Conservation (phyloP, 2,113 vertebrate genomes). For the Phalacrocorax aristotelis region DNA sequence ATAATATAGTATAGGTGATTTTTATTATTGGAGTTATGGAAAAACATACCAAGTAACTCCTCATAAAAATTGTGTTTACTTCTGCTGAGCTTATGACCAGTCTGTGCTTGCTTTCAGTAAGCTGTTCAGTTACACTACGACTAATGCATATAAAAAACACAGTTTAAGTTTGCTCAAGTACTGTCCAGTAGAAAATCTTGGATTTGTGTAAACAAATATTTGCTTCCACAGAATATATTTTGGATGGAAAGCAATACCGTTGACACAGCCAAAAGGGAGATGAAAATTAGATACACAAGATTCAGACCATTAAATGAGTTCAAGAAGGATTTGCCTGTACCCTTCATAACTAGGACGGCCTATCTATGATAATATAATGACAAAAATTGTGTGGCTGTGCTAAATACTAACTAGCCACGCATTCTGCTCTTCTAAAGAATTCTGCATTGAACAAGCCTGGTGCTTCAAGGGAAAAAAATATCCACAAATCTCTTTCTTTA, state of each 20-base stretch:
- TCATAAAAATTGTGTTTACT: neutral
- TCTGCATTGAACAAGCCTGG: accelerated
- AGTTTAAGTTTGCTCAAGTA: neutral
- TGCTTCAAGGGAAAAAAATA: neutral
- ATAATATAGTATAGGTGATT: neutral
- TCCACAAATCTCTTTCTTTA: neutral
- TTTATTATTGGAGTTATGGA: neutral
- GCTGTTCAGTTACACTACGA: neutral
- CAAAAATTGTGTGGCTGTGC: neutral
- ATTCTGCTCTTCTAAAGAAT: neutral
- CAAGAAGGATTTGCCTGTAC: neutral
- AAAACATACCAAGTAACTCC: neutral
- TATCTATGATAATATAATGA: neutral
- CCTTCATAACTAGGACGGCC: neutral
- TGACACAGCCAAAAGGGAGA: neutral
- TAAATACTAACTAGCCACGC: neutral
- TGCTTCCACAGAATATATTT: neutral
- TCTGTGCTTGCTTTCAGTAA: neutral
- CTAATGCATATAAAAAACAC: neutral
- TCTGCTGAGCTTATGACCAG: neutral
- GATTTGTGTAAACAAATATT: neutral
- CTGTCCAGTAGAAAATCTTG: neutral
- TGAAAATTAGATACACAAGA: neutral
- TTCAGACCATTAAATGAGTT: neutral
- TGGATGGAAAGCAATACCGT: neutral